A percentile compares a stretch with the other conserved stretches of the same genome.
Evolutionary conservation across 2,888 invertebrate genomes (phyloP).

Genomic region (Meghimatium bilineatum): DNA sequence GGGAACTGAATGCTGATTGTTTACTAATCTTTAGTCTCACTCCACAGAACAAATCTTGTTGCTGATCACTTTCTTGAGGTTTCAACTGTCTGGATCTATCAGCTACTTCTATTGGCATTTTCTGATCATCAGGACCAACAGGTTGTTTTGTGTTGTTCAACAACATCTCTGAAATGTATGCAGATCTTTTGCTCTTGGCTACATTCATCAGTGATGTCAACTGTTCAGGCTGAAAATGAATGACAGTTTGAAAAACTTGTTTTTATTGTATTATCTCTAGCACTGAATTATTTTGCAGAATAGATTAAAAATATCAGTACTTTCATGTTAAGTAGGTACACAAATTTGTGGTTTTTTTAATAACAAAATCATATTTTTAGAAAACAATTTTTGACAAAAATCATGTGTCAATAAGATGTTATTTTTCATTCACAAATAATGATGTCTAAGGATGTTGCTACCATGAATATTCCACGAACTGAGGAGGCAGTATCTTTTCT

Average conservation of each 20-base stretch:
- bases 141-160: neutral
- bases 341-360: too few relatives aligned
- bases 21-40: neutral
- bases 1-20: neutral
- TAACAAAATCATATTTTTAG: too few relatives aligned
- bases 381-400: too few relatives aligned
- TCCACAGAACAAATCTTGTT: neutral
- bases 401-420: too few relatives aligned
- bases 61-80: neutral
- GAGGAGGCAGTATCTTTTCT: too few relatives aligned
- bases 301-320: too few relatives aligned
- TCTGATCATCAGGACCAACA: neutral
- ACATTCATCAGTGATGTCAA: constrained; percentile 29
- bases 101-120: neutral
- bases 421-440: too few relatives aligned
- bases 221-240: constrained; percentile 32
- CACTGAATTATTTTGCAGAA: too few relatives aligned
- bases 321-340: too few relatives aligned
- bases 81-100: neutral
- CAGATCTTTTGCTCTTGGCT: constrained; percentile 26
- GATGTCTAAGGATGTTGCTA: too few relatives aligned
- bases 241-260: neutral
- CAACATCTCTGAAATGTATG: neutral
- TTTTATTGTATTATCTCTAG: neutral
- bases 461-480: too few relatives aligned